These are phyloP conservation scores for Gobio gobio DNA, from an alignment of 2,113 vertebrate species.

Conservation along the genomic window DNA sequence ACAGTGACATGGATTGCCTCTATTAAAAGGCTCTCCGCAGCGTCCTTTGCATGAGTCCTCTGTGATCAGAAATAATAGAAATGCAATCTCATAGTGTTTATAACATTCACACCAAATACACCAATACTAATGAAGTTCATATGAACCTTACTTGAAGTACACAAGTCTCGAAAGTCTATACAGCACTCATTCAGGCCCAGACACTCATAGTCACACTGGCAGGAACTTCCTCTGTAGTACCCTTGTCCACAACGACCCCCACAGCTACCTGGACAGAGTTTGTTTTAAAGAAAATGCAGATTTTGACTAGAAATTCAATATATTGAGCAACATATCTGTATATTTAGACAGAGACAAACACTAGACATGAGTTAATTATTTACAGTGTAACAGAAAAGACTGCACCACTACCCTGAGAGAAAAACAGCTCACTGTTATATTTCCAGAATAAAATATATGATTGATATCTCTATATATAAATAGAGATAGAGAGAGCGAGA, in stretches of 20 bases:
- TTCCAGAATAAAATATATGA: background rate
- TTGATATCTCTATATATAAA: background rate
- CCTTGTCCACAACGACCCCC: constrained; percentile 86
- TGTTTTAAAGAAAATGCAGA: background rate
- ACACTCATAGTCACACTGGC: constrained; percentile 93
- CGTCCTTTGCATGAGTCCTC: constrained; percentile 88
- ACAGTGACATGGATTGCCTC: constrained; percentile 87
- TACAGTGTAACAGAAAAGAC: background rate
- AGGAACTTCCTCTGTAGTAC: constrained; percentile 84
- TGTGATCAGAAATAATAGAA: constrained; percentile 61
- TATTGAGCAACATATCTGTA: background rate
- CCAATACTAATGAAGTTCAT: background rate
- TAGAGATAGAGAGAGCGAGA: background rate
- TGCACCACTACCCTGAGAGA: background rate
- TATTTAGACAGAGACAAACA: background rate
- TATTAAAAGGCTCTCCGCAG: constrained; percentile 85
- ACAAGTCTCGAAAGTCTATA: constrained; percentile 83
- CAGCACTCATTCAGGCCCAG: constrained; percentile 90
- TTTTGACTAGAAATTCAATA: background rate
- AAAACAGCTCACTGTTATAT: background rate
- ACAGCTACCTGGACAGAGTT: constrained; percentile 78
- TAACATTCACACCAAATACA: background rate
- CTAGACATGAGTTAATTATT: background rate
- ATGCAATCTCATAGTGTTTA: background rate
- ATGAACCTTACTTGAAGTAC: constrained; percentile 81